Conservation (phyloP, 2,888 invertebrate genomes). For the Sericinus montela region DNA sequence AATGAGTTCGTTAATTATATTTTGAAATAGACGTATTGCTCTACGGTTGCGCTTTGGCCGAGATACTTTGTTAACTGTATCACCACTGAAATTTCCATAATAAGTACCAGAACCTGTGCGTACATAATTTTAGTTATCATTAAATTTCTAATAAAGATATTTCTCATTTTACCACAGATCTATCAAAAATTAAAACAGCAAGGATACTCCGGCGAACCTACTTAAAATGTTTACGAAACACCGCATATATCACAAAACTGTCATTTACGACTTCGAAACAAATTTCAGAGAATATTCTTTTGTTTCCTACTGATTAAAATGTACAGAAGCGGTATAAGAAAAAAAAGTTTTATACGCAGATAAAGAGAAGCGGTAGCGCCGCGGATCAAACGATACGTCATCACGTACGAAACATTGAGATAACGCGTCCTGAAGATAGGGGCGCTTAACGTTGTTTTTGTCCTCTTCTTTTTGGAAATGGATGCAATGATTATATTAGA, state of each 20-base stretch:
- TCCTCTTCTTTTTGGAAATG: slow-evolving; percentile 58
- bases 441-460: slow-evolving; percentile 62
- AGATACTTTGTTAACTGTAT: too few species aligned
- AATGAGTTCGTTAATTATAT: too few species aligned
- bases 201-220: slow-evolving; percentile 20
- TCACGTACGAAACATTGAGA: slow-evolving; percentile 68
- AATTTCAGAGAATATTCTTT: slow-evolving; percentile 61
- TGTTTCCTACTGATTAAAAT: slow-evolving; percentile 69
- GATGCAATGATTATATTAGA: slow-evolving; percentile 48
- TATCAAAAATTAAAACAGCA: slow-evolving; percentile 9
- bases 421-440: slow-evolving; percentile 54
- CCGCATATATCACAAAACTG: slow-evolving; percentile 50
- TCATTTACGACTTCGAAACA: slow-evolving; percentile 60
- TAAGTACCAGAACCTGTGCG: too few species aligned
- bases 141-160: too few species aligned
- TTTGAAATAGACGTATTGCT: too few species aligned
- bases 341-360: slow-evolving; percentile 58
- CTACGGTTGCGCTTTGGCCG: too few species aligned
- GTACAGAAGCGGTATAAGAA: slow-evolving; percentile 62
- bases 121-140: too few species aligned
- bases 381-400: slow-evolving; percentile 55
- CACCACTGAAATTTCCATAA: too few species aligned
- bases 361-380: slow-evolving; percentile 61
- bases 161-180: too few species aligned
- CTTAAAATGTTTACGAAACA: slow-evolving; percentile 15